These are phyloP conservation scores for Amphiura filiformis DNA, from an alignment of 35 echinoderm and acorn worm species.

Conservation along the genomic window DNA sequence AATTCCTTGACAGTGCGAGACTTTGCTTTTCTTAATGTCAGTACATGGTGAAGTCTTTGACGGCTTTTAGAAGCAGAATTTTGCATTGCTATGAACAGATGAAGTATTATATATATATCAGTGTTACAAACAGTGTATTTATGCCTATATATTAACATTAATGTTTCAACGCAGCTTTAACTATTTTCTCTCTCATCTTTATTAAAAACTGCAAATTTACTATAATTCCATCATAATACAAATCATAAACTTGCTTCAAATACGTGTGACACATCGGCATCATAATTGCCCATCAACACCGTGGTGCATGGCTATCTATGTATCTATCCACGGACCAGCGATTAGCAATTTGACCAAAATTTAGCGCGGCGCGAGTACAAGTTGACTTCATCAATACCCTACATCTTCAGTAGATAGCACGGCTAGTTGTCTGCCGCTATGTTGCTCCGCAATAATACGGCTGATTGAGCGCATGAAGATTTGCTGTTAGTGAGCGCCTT, in stretches of 20 bases:
- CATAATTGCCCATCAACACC: not conserved
- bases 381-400: not conserved
- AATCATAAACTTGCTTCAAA: not conserved
- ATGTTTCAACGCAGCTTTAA: no score
- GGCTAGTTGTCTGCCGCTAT: not conserved
- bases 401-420: slow-evolving; percentile 1
- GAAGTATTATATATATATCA: no score
- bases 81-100: no score
- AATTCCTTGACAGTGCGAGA: no score
- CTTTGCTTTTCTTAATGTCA: no score
- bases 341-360: not conserved
- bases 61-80: no score
- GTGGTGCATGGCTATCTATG: no score
- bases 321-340: not conserved
- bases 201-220: no score
- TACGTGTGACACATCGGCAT: not conserved
- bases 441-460: not conserved
- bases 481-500: not conserved
- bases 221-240: not conserved
- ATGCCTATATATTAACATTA: no score
- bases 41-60: no score
- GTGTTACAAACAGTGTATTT: no score
- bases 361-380: not conserved
- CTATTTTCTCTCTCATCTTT: no score
- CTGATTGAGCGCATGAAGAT: not conserved